Conservation (phyloP, 2,888 invertebrate genomes). For the Pterobdella sp. region DNA sequence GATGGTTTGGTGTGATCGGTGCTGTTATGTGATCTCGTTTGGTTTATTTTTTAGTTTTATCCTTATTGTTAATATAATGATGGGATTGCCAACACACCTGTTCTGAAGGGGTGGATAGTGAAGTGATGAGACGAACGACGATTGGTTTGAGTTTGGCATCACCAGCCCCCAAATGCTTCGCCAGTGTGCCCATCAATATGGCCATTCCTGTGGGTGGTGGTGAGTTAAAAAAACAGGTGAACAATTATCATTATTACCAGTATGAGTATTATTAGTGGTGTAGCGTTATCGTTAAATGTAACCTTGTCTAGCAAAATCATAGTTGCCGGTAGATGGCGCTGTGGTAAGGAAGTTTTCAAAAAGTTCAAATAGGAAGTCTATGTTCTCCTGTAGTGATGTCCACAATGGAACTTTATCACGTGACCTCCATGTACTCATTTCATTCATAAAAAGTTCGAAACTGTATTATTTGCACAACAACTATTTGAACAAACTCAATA, state of each 20-base stretch:
- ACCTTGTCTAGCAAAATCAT: constrained; percentile 88
- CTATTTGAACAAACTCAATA: not conserved
- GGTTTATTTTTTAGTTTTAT: not conserved
- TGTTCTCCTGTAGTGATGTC: constrained; percentile 49
- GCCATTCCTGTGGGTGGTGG: too few species aligned
- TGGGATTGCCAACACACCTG: constrained; percentile 57
- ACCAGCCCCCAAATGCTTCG: constrained; percentile 83
- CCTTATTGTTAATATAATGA: not conserved
- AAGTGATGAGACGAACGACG: constrained; percentile 76
- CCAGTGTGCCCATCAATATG: constrained; percentile 90
- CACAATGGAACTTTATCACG: not conserved
- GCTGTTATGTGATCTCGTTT: not conserved
- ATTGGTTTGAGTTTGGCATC: constrained; percentile 88
- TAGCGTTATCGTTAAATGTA: too few species aligned
- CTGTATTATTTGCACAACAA: not conserved
- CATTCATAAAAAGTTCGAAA: not conserved
- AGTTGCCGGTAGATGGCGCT: constrained; percentile 79
- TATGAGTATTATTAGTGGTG: too few species aligned
- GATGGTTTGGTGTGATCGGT: not conserved
- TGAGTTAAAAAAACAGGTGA: too few species aligned
- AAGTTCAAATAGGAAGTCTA: constrained; percentile 70
- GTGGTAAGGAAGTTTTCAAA: constrained; percentile 87
- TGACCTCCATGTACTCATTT: too few species aligned
- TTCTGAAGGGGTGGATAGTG: constrained; percentile 90
- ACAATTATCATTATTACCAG: too few species aligned